These are phyloP conservation scores for Acrocyrtus sp. DNA, from an alignment of 2,888 invertebrate genomes.

Conservation along the genomic window DNA sequence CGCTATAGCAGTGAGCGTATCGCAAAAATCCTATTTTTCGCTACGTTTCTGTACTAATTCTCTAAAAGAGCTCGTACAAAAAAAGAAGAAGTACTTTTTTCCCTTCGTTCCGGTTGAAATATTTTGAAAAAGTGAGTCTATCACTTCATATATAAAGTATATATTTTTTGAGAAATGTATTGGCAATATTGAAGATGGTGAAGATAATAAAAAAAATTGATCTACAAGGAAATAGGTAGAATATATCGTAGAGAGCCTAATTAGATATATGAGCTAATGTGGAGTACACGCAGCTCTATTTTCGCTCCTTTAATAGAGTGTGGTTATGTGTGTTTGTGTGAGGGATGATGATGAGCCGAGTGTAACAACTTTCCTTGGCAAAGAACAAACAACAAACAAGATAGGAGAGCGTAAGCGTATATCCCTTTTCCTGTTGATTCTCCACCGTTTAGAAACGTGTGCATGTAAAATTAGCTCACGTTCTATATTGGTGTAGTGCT, in stretches of 20 bases:
- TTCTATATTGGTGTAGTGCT: constrained; percentile 1
- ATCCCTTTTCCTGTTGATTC: constrained; percentile 39
- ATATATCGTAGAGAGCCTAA: not conserved
- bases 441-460: not conserved
- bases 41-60: not conserved
- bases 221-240: not conserved
- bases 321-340: not conserved
- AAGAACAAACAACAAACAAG: not conserved
- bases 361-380: constrained; percentile 31
- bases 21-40: not conserved
- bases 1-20: no score
- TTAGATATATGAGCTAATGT: not conserved
- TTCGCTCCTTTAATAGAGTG: no score
- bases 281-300: no score
- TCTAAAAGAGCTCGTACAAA: no score
- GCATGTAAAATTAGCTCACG: constrained; percentile 5
- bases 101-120: constrained; percentile 15
- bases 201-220: not conserved
- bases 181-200: not conserved
- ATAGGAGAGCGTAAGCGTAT: not conserved
- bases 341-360: not conserved
- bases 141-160: no score
- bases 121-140: not conserved
- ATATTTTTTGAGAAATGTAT: no score
- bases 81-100: no score